A percentile compares a stretch with the other conserved stretches of the same genome.
Conservation (phyloP, 2,113 vertebrate genomes). For the Clarias macrocephalus region DNA sequence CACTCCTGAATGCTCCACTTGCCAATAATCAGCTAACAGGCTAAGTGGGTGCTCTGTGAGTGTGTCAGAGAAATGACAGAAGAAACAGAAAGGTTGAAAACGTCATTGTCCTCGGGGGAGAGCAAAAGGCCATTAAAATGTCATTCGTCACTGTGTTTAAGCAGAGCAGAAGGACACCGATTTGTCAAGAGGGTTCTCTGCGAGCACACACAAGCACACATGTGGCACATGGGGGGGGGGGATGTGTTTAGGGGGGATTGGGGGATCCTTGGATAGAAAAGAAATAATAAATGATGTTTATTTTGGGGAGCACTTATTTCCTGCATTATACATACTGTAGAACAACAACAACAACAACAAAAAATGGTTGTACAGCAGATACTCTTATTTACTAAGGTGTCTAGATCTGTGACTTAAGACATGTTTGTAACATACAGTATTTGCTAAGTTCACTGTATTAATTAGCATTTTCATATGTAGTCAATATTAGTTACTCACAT, state of each 20-base stretch:
- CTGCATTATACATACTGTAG: neutral
- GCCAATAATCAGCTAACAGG: slow-evolving; percentile 13
- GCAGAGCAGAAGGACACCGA: slow-evolving; percentile 58
- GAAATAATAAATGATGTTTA: neutral
- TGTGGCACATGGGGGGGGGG: neutral
- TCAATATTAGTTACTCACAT: too few relatives aligned
- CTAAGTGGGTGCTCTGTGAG: slow-evolving; percentile 44
- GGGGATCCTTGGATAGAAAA: neutral
- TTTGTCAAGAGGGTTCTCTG: slow-evolving; percentile 51
- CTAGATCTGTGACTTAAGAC: neutral
- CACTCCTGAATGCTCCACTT: neutral
- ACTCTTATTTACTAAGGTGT: neutral
- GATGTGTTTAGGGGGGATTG: too few relatives aligned
- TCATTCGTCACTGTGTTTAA: slow-evolving; percentile 61
- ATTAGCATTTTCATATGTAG: too few relatives aligned
- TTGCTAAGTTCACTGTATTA: neutral
- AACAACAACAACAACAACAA: too few relatives aligned
- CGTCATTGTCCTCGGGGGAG: slow-evolving; percentile 60
- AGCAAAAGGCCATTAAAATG: slow-evolving; percentile 69
- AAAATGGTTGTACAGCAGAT: neutral
- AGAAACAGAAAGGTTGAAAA: slow-evolving; percentile 55
- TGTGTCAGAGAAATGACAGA: slow-evolving; percentile 51
- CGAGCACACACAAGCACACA: slow-evolving; percentile 1
- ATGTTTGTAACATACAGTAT: neutral
- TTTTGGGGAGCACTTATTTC: neutral